Base-by-base conservation (phyloP, 2,113 vertebrate genomes). In the Rhea pennata region DNA sequence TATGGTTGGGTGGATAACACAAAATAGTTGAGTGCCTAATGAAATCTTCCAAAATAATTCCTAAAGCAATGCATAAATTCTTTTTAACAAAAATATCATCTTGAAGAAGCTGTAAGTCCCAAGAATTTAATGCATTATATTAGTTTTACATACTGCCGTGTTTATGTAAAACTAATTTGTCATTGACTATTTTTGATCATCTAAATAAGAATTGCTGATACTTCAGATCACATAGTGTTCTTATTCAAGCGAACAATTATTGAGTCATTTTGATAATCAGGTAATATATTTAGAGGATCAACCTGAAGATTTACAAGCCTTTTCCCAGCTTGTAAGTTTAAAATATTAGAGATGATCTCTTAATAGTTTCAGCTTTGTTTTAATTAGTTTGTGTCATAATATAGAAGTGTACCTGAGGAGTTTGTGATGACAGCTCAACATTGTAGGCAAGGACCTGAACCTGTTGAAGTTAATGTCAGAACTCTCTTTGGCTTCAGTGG, bases 401-500 rank as follows among this genome's bases (percentile, higher is more conserved):
- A n/a, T 3, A 40, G 73, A 59, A 92, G 81, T 69, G 61, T 66
- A 69, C 46, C 76, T 42, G 31, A 71, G 59, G 51, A 1, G 0
- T 89, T 84, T 69, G 31, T 81, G 81, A 12, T 87, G 48, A 17
- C 42, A 46, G 61, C 42, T 94, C 90, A 54, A 12, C 72, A 42
- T 48, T 36, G 51, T 44, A 84, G 76, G 40, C 72, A 33, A 74
- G 51, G 48, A 84, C 65, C 39, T n/a, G 58, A 88, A 88, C 82
- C 31, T 88, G 29, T 53, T 91, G 77, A 94, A 91, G 53, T 66
- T 85, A 69, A 92, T 85, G 88, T 91, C 77, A 89, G 89, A 94
- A 77, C 53, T 87, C 53, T 84, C 44, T 56, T 84, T 80, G 89
- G 36, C 59, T 93, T 91, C 91, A 93, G 62, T 82, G 74, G 40